These are phyloP conservation scores for Hemitrygon akajei DNA, from an alignment of 2,797 vertebrate genomes.

Conservation along the genomic window DNA sequence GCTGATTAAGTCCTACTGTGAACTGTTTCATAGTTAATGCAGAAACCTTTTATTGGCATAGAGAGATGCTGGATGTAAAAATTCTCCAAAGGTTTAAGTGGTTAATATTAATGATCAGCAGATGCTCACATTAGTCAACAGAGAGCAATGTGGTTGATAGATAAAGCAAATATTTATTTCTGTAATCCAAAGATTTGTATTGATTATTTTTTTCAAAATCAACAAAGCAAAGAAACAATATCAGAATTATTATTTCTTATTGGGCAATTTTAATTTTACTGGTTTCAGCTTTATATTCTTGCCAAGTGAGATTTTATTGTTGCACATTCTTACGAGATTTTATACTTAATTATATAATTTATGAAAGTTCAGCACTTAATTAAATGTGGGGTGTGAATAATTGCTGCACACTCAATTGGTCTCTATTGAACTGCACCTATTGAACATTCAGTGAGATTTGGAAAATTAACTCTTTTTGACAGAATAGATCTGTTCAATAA, in stretches of 20 bases:
- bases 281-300: background rate
- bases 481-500: background rate
- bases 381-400: background rate
- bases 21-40: background rate
- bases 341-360: slow-evolving; percentile 32
- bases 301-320: background rate
- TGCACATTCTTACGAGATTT: slow-evolving; percentile 9
- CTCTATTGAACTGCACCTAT: background rate
- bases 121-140: background rate
- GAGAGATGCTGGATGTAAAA: background rate
- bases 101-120: slow-evolving; percentile 28
- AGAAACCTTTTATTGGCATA: background rate
- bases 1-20: background rate
- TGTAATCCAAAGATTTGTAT: slow-evolving; percentile 1
- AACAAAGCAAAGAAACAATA: background rate
- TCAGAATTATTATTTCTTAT: background rate
- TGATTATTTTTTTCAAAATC: background rate
- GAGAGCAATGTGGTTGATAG: background rate
- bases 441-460: background rate
- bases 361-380: slow-evolving; percentile 33
- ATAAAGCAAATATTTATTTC: slow-evolving; percentile 32
- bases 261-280: background rate
- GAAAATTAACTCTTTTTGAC: background rate
- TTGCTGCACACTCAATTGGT: slow-evolving; percentile 29
- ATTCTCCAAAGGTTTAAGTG: background rate